These are phyloP conservation scores for Poecile atricapillus DNA, from an alignment of 2,113 vertebrate genomes.

Conservation along the genomic window DNA sequence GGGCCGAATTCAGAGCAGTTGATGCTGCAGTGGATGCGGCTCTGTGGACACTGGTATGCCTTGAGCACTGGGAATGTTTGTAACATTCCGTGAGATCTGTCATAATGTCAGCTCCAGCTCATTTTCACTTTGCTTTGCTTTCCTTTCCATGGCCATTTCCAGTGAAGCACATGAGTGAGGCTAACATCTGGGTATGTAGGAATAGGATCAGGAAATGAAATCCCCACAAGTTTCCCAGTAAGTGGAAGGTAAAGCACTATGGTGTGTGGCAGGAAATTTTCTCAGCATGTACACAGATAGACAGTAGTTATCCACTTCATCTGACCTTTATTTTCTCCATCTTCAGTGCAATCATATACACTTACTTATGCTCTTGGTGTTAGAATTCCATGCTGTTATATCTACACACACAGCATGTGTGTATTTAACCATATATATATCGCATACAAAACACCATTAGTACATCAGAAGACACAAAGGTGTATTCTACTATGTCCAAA, in stretches of 20 bases:
- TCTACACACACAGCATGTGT: neutral
- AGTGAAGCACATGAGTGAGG: neutral
- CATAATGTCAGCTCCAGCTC: neutral
- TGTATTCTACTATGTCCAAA: neutral
- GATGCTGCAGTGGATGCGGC: neutral
- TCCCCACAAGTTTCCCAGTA: neutral
- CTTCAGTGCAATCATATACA: neutral
- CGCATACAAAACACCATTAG: neutral
- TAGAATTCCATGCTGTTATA: neutral
- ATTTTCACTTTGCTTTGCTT: neutral
- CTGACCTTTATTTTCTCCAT: neutral
- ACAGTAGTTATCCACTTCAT: neutral
- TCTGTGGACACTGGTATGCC: neutral
- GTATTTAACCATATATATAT: neutral
- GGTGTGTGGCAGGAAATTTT: neutral
- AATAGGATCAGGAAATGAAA: neutral
- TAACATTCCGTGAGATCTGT: neutral
- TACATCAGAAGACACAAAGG: neutral
- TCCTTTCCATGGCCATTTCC: neutral
- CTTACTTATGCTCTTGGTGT: neutral
- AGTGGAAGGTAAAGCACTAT: neutral
- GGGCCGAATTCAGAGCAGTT: neutral
- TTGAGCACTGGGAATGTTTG: neutral
- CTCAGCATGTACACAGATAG: neutral
- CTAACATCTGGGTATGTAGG: neutral